Conservation (phyloP, 2,113 vertebrate species). For the Hymenochirus boettgeri region DNA sequence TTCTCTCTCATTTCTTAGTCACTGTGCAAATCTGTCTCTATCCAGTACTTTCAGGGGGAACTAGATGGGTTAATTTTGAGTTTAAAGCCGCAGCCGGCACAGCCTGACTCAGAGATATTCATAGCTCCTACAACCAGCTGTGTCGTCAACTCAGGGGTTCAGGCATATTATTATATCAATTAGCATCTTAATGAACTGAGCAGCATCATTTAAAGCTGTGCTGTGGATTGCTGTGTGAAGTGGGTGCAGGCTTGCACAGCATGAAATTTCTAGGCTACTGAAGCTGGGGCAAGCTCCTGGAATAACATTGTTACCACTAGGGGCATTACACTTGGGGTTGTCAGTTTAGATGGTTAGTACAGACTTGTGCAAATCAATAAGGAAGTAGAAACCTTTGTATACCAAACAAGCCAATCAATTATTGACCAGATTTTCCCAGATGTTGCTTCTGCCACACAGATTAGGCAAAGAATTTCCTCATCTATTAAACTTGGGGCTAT, state of each 20-base stretch:
- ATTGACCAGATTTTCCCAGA: no score
- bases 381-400: no score
- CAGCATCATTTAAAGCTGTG: constrained; percentile 32
- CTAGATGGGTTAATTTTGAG: constrained; percentile 16
- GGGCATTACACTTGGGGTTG: no score
- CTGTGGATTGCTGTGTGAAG: constrained; percentile 5
- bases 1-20: no score
- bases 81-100: constrained; percentile 64
- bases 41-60: not conserved
- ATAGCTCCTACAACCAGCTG: constrained; percentile 73
- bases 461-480: no score
- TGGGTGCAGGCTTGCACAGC: constrained; percentile 24
- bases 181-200: constrained; percentile 77
- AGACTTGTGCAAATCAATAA: no score
- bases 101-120: constrained; percentile 77
- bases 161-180: constrained; percentile 81
- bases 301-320: not conserved
- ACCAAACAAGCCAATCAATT: no score
- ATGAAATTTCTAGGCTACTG: constrained; percentile 7
- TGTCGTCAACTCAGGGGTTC: constrained; percentile 73
- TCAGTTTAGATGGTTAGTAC: no score
- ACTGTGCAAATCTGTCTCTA: no score
- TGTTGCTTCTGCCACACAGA: no score
- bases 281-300: constrained; percentile 1
- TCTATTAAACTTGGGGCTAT: no score